phyloP scores from a whole-genome alignment of 2,888 invertebrate species.

The Lapara coniferarum region DNA sequence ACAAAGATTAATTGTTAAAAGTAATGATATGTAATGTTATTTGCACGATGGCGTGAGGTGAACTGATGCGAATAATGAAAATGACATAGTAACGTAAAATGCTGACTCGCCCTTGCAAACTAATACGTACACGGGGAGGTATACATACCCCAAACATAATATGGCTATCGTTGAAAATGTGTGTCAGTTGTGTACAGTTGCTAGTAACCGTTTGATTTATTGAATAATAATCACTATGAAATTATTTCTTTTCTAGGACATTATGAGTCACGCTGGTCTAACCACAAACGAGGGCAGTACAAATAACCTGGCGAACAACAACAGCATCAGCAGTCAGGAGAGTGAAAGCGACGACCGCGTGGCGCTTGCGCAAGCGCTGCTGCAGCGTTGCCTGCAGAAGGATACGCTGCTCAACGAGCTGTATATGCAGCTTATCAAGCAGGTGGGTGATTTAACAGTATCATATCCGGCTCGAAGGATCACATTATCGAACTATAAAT shows the following conservation, averaged over 20 bases:
- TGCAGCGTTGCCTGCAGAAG: constrained; percentile 96
- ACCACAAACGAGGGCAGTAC: constrained; percentile 78
- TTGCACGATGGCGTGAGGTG: too few species aligned
- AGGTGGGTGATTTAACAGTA: constrained; percentile 56
- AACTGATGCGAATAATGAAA: too few species aligned
- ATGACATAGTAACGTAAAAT: too few species aligned
- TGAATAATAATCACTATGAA: not conserved
- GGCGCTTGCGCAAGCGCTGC: constrained; percentile 92
- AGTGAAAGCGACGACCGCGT: constrained; percentile 93
- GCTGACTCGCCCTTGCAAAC: too few species aligned
- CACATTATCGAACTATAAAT: too few species aligned
- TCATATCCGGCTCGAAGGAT: not conserved
- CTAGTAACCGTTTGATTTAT: not conserved
- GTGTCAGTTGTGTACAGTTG: not conserved
- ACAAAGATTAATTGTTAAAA: too few species aligned
- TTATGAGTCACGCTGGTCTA: constrained; percentile 94
- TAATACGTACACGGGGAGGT: too few species aligned
- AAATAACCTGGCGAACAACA: constrained; percentile 72
- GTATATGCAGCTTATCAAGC: constrained; percentile 95
- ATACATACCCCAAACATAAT: too few species aligned
- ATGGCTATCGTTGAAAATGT: too few species aligned
- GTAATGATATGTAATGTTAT: too few species aligned
- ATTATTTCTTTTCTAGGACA: constrained; percentile 63
- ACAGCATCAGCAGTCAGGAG: constrained; percentile 66
- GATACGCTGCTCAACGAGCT: constrained; percentile 94